A percentile compares a stretch with the other conserved stretches of the same genome.
Conservation (phyloP, 2,797 vertebrate genomes). For the Amblyopsis hoosieri region DNA sequence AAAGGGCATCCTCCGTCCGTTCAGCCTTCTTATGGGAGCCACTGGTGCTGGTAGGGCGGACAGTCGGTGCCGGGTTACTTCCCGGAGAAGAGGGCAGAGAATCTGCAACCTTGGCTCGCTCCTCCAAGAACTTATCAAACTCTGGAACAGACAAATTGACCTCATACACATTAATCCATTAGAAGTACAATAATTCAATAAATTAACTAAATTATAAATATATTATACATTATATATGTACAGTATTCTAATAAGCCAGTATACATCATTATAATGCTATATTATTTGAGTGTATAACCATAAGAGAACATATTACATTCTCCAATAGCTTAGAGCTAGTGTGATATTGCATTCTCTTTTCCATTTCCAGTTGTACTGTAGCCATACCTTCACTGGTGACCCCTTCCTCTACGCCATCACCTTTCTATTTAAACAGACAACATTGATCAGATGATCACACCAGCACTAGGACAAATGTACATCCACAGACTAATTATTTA, state of each 20-base stretch:
- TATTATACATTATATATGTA: too few species aligned
- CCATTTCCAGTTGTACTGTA: not conserved
- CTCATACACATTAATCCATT: constrained; percentile 3
- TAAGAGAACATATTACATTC: not conserved
- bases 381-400: constrained; percentile 95
- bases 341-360: not conserved
- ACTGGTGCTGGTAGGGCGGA: constrained; percentile 58
- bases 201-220: too few species aligned
- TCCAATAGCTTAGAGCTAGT: not conserved
- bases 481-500: too few species aligned
- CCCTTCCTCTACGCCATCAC: constrained; percentile 90
- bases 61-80: constrained; percentile 71
- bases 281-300: not conserved
- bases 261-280: not conserved
- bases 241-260: too few species aligned
- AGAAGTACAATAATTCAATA: too few species aligned
- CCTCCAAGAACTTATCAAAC: constrained; percentile 97
- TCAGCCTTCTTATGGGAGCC: constrained; percentile 88
- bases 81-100: constrained; percentile 81
- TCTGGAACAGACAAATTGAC: constrained; percentile 76
- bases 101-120: constrained; percentile 90
- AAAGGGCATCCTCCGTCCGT: constrained; percentile 91
- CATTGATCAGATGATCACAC: constrained; percentile 2
- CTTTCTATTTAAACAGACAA: constrained; percentile 83
- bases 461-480: too few species aligned